These are phyloP conservation scores for Chlorospingus flavigularis DNA, from an alignment of 2,797 vertebrate genomes.

Conservation along the genomic window DNA sequence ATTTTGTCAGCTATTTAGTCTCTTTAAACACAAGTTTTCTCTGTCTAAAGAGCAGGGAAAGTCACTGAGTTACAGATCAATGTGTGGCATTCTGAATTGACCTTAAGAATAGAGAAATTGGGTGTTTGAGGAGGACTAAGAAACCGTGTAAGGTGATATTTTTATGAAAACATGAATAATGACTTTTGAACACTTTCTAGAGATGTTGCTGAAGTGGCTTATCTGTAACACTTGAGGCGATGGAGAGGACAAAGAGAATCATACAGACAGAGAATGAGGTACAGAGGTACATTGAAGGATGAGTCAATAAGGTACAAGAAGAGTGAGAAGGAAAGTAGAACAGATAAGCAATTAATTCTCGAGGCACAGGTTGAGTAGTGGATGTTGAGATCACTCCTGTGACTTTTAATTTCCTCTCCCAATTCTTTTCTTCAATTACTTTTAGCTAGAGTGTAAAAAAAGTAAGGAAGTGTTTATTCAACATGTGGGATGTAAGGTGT, in stretches of 20 bases:
- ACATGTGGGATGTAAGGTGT: background rate
- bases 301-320: background rate
- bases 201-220: background rate
- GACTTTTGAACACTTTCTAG: conserved; percentile 1
- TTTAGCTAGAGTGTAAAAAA: background rate
- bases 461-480: background rate
- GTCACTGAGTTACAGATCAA: background rate
- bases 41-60: background rate
- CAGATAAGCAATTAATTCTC: background rate
- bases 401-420: conserved; percentile 12
- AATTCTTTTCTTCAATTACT: background rate
- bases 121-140: background rate
- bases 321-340: background rate
- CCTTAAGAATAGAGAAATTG: background rate
- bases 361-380: background rate
- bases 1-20: background rate
- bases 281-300: background rate
- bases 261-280: background rate
- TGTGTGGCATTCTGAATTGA: background rate
- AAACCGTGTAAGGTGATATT: background rate
- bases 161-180: background rate
- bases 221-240: background rate
- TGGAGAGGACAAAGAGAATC: background rate
- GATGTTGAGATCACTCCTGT: background rate
- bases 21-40: background rate